Base-by-base conservation (phyloP, 2,888 invertebrate genomes). In the Lumbricus terrestris region DNA sequence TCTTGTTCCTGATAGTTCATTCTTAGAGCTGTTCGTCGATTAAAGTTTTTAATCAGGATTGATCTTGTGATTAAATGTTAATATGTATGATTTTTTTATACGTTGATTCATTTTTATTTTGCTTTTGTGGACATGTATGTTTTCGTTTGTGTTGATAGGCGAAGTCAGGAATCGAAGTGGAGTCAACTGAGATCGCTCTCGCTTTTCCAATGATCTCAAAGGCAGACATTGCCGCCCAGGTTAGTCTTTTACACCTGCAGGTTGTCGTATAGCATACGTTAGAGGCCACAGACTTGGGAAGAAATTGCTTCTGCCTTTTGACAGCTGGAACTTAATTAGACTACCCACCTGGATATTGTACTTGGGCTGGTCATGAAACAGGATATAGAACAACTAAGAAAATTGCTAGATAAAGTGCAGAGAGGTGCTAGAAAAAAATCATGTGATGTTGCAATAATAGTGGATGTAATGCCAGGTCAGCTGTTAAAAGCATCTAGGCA, bases 121-220 rank as follows among this genome's bases (percentile, higher is more conserved):
- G 69, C 69, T n/a, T 69, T n/a, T 69, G 69, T 69, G 69, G 16
- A n/a, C n/a, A 69, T n/a, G 6, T 69, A n/a, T 69, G 69, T 29
- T 69, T 69, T 69, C 69, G 29, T 42, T 69, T n/a, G 69, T n/a
- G n/a, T 16, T 6, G 11, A 29, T 69, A 94, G 93, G 94, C 94
- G 37, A 94, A 94, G 91, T 94, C 94, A n/a, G 92, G 92, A 3
- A 93, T 93, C 20, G 94, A 94, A 38, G 94, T 94, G 5, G 94
- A 94, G 91, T 94, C 94, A 3, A 94, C 94, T 90, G 94, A 94
- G 90, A 93, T 94, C 42, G 94, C 94, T 16, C 91, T 94, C 38
- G 95, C 94, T 20, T 94, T 94, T 91, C 94, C 94, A 23, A n/a
- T 91, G 18, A 40, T 69, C 35, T 33, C 88, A n/a, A 33, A 88